Base-by-base conservation (phyloP, 2,113 vertebrate species). In the Ictalurus punctatus region DNA sequence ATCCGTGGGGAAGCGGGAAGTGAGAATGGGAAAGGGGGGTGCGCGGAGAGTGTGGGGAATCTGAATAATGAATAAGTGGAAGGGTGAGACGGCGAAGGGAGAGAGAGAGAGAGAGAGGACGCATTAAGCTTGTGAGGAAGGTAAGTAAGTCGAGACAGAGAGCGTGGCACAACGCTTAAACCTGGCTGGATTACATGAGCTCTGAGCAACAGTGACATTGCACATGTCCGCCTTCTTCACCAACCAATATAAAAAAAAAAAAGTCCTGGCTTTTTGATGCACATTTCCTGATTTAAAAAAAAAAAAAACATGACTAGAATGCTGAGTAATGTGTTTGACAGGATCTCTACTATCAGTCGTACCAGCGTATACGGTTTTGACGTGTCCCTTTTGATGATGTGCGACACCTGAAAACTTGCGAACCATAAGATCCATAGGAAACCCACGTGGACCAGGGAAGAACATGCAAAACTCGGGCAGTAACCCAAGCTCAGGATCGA, bases 1-100 rank as follows among this genome's bases (percentile, higher is more conserved):
- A 94, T 94, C 90, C 88, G 89, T 91, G 90, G 58, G 58, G 89
- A 90, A 92, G 80, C 61, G 88, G 90, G 87, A 90, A 80, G 83
- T 92, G 90, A 90, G 90, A 91, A 91, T 83, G 92, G 89, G 90
- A 90, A 91, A 92, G 69, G 69, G 44, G 67, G 69, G 73, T n/a
- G 71, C 44, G 65, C 7, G 1, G 25, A 54, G 67, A 17, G 86
- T 34, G 74, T 65, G 63, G 54, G 34, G 58, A 59, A 79, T 93
- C 25, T 89, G 86, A 90, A 91, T 88, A 90, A 90, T 90, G 84
- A 88, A 90, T 86, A 83, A 85, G 79, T 86, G 27, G 87, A 93
- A 91, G 89, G 88, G 89, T 83, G 88, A 92, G 92, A 92, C 91
- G n/a, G 61, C 8, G 82, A 58, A 5, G 69, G 37, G 40, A 44